Evolutionary conservation across 2,888 invertebrate species (phyloP).

Genomic region (Invenusta paracnida): DNA sequence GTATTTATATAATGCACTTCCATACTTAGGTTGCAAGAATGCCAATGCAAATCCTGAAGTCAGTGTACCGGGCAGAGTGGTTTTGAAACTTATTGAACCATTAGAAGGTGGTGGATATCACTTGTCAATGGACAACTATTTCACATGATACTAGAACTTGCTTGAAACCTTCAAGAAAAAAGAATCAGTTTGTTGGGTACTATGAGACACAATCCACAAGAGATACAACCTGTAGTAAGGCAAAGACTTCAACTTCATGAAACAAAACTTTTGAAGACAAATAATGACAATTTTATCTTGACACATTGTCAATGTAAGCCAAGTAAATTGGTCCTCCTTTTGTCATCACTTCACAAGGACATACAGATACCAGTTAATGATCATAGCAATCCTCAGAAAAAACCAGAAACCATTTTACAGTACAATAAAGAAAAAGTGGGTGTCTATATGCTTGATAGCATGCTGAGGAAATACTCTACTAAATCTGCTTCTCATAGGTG

Average conservation of each 20-base stretch:
- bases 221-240: not conserved
- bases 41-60: not conserved
- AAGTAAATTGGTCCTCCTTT: not conserved
- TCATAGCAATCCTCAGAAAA: not conserved
- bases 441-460: not conserved
- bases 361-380: not conserved
- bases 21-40: not conserved
- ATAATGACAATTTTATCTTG: not conserved
- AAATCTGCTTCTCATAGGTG: constrained; percentile 3
- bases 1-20: no score
- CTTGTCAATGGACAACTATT: not conserved
- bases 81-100: not conserved
- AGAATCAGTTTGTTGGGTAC: not conserved
- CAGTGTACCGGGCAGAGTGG: no score
- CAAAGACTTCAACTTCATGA: not conserved
- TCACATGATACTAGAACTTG: not conserved
- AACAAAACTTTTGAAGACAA: not conserved
- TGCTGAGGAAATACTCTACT: not conserved
- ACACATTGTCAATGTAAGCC: not conserved
- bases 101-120: not conserved
- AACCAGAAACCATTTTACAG: not conserved
- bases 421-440: not conserved
- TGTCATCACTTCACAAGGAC: not conserved
- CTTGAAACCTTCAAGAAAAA: not conserved
- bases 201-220: not conserved